phyloP scores from a whole-genome alignment of 2,113 vertebrate species.

The Climacteris rufus region DNA sequence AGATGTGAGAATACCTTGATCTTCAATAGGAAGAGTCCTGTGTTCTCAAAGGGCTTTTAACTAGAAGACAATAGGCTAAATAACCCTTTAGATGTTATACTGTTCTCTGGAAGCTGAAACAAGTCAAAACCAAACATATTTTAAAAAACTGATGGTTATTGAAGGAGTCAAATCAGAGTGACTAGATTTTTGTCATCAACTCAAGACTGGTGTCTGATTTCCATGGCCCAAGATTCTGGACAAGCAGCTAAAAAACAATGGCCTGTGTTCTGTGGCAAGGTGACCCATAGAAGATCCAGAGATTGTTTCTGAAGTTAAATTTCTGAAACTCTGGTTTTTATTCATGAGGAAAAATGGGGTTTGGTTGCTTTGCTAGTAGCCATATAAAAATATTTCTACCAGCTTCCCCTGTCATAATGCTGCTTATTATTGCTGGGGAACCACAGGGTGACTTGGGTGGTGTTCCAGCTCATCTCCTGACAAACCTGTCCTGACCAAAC shows the following conservation, averaged over 20 bases:
- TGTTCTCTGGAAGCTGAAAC: background rate
- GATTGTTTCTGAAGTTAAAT: background rate
- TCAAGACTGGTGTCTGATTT: background rate
- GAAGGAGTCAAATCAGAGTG: background rate
- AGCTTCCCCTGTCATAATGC: background rate
- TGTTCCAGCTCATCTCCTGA: background rate
- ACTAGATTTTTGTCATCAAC: background rate
- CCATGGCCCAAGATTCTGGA: background rate
- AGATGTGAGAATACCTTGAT: background rate
- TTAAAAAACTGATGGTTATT: background rate
- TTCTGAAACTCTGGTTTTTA: background rate
- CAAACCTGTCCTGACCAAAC: background rate
- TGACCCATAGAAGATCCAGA: background rate
- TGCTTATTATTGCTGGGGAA: background rate
- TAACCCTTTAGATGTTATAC: accelerated
- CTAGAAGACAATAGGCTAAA: background rate
- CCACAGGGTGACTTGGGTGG: background rate
- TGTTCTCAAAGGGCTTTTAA: background rate
- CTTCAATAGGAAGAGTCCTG: background rate
- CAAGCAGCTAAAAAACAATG: background rate
- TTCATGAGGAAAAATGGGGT: background rate
- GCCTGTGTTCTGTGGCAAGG: background rate
- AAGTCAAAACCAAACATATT: accelerated
- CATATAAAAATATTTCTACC: background rate
- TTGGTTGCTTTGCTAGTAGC: background rate